Conservation (phyloP, 2,113 vertebrate genomes). For the Ophthalmolycus amberensis region DNA sequence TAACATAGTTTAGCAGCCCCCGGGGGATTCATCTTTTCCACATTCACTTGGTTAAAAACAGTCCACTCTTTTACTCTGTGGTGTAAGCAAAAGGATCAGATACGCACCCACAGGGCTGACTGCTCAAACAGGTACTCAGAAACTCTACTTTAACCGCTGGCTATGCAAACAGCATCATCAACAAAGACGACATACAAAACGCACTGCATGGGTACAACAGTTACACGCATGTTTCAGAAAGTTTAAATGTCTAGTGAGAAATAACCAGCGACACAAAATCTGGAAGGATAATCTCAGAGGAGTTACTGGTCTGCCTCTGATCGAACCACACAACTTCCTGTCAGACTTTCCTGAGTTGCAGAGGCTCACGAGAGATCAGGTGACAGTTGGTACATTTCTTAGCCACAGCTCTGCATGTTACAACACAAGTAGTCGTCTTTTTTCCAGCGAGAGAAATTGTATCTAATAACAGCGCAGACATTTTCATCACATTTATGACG, state of each 20-base stretch:
- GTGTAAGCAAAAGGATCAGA: neutral
- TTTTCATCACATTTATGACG: constrained; percentile 2
- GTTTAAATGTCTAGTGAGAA: neutral
- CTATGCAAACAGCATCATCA: neutral
- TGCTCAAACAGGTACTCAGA: neutral
- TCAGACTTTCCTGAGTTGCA: neutral
- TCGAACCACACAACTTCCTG: constrained; percentile 2
- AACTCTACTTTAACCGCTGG: neutral
- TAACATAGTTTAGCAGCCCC: neutral
- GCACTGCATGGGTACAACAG: neutral
- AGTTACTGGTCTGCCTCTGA: constrained; percentile 18
- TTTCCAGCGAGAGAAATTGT: neutral
- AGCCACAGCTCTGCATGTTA: neutral
- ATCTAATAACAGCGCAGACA: neutral
- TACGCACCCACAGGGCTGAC: neutral
- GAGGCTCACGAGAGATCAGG: neutral
- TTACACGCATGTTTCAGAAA: neutral
- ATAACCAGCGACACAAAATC: neutral
- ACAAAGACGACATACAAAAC: neutral
- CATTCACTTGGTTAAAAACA: constrained; percentile 1
- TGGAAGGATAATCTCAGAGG: constrained; percentile 12
- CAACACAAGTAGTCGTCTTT: neutral
- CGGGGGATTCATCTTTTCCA: constrained; percentile 11
- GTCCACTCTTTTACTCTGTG: neutral
- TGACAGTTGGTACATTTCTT: neutral